Evolutionary conservation across 2,113 vertebrate species (phyloP).

Genomic region (Clarias macrocephalus): DNA sequence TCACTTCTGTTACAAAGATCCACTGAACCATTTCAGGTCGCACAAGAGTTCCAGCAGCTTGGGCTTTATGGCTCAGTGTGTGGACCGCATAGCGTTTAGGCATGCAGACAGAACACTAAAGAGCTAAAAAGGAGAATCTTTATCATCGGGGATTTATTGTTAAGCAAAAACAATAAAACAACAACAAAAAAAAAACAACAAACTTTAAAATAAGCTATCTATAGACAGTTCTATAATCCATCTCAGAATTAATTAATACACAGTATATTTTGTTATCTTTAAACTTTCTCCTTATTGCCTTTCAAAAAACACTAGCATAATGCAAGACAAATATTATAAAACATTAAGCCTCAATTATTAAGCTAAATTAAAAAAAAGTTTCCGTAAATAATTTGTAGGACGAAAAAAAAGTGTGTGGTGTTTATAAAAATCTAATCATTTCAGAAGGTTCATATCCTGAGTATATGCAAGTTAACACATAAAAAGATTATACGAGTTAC

Average conservation of each 20-base stretch:
- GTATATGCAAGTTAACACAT: not conserved
- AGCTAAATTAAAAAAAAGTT: not conserved
- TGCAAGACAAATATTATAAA: not conserved
- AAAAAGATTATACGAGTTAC: no score
- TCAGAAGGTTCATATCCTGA: not conserved
- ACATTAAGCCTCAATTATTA: not conserved
- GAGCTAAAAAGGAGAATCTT: not conserved
- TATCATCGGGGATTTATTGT: not conserved
- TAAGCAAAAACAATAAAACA: not conserved
- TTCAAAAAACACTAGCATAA: not conserved
- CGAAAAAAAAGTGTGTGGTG: not conserved
- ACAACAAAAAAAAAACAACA: no score
- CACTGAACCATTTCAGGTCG: slow-evolving; percentile 45
- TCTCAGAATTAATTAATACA: not conserved
- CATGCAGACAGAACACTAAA: not conserved
- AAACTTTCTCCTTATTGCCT: not conserved
- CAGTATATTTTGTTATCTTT: no score
- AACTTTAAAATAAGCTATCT: not conserved
- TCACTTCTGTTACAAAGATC: slow-evolving; percentile 40
- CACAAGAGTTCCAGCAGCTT: slow-evolving; percentile 38
- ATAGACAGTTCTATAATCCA: not conserved
- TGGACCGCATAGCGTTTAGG: not conserved
- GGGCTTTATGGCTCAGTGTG: slow-evolving; percentile 19
- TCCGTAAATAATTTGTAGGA: not conserved
- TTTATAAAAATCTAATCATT: not conserved